A percentile compares a stretch with the other conserved stretches of the same genome.
Evolutionary conservation across 35 echinoderm and acorn worm genomes (phyloP).

Genomic region (Apostichopus japonicus): DNA sequence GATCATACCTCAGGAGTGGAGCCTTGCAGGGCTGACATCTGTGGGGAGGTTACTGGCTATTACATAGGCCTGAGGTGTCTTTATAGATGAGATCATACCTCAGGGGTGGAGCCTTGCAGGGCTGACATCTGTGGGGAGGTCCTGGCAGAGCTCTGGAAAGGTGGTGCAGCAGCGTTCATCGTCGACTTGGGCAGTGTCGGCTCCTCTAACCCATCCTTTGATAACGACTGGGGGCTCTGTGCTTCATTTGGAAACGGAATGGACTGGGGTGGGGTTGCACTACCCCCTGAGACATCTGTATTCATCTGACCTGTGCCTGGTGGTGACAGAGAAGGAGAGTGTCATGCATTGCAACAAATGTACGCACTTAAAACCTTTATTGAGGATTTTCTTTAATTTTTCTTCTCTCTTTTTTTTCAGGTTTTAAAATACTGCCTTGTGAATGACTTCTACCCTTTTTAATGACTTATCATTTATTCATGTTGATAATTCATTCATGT

Average conservation of each 20-base stretch:
- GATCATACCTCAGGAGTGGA: conserved; percentile 10
- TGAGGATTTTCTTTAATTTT: too few relatives aligned
- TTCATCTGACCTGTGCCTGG: conserved; percentile 50
- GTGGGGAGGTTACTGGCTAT: background rate
- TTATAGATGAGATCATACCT: background rate
- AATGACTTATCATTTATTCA: too few relatives aligned
- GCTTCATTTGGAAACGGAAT: conserved; percentile 45
- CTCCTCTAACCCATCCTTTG: conserved; percentile 33
- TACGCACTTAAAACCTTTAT: too few relatives aligned
- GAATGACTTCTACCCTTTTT: too few relatives aligned
- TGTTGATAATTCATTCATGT: too few relatives aligned
- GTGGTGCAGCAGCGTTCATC: conserved; percentile 90
- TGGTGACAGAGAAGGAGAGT: too few relatives aligned
- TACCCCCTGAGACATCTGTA: conserved; percentile 42
- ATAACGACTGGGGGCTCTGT: background rate
- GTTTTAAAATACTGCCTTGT: too few relatives aligned
- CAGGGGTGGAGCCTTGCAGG: too few relatives aligned
- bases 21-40: conserved; percentile 68
- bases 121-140: conserved; percentile 52
- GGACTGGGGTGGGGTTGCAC: conserved; percentile 32
- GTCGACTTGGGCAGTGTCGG: conserved; percentile 71
- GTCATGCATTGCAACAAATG: too few relatives aligned
- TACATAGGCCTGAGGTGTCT: too few relatives aligned
- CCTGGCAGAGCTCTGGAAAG: conserved; percentile 79
- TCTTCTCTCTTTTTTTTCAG: too few relatives aligned